These are phyloP conservation scores for Ariopsis seemanni DNA, from an alignment of 2,113 vertebrate genomes.

Conservation along the genomic window DNA sequence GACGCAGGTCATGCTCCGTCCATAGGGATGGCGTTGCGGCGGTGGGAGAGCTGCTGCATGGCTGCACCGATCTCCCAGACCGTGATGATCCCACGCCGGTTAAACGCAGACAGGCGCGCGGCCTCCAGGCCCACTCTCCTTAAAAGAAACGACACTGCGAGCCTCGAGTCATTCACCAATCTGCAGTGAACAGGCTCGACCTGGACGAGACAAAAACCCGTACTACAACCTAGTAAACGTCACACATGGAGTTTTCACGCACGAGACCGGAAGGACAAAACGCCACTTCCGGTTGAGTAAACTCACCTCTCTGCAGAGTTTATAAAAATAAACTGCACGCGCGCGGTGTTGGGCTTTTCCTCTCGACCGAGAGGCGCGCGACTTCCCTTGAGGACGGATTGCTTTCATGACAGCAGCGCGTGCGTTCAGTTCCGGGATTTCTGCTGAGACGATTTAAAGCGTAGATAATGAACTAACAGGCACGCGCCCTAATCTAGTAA, in stretches of 20 bases:
- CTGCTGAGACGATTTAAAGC: background rate
- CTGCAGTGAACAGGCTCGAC: background rate
- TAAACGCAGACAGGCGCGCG: conserved; percentile 61
- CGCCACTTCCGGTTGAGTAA: background rate
- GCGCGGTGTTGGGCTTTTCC: background rate
- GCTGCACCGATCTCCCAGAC: conserved; percentile 63
- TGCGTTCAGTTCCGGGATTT: too few species aligned
- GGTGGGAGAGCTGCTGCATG: conserved; percentile 33
- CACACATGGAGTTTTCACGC: background rate
- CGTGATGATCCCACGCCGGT: conserved; percentile 62
- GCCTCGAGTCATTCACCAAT: background rate
- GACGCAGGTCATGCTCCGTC: conserved; percentile 21
- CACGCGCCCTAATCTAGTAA: background rate
- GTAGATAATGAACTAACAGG: background rate
- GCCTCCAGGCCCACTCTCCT: conserved; percentile 66
- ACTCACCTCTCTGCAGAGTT: background rate
- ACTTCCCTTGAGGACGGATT: background rate
- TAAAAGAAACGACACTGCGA: conserved; percentile 48
- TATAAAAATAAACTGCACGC: conserved; percentile 12
- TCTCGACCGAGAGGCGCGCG: background rate
- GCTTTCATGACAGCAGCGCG: conserved; percentile 16
- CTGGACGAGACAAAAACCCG: background rate
- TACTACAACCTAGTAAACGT: too few species aligned
- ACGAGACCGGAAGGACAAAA: background rate
- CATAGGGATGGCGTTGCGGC: background rate